Evolutionary conservation across 2,888 invertebrate species (phyloP).

Genomic region (Campoletis raptor): DNA sequence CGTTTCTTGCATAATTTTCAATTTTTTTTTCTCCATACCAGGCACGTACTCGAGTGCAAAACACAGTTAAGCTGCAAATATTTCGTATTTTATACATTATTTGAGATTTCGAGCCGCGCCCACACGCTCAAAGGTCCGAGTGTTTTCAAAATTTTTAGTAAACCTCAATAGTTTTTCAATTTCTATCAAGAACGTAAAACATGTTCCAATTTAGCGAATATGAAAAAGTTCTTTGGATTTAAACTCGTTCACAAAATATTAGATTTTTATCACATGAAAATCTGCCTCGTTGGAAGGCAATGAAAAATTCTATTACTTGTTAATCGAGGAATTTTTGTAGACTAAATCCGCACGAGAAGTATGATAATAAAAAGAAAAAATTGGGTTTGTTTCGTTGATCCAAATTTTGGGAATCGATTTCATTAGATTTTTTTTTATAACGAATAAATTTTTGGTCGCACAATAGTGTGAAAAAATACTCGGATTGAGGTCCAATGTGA

Average conservation of each 20-base stretch:
- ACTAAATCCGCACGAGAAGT: neutral
- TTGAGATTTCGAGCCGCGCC: neutral
- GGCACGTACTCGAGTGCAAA: constrained; percentile 19
- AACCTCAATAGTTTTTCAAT: neutral
- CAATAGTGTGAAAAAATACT: neutral
- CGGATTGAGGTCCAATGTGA: neutral
- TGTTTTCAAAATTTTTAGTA: neutral
- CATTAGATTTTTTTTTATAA: neutral
- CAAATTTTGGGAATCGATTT: neutral
- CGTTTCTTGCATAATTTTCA: constrained; percentile 6
- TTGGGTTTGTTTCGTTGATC: neutral
- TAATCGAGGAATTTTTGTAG: neutral
- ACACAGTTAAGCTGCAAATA: constrained; percentile 32
- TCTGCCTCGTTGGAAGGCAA: neutral
- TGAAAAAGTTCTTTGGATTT: neutral
- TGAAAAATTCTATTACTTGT: neutral
- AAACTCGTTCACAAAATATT: neutral
- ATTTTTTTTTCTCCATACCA: constrained; percentile 19
- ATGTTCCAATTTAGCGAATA: neutral
- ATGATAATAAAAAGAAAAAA: neutral
- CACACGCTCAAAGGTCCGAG: neutral
- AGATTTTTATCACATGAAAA: neutral
- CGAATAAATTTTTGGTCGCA: neutral
- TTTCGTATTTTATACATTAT: constrained; percentile 3
- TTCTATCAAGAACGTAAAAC: neutral